Conservation (phyloP, 2,113 vertebrate species). For the Tenrec ecaudatus region DNA sequence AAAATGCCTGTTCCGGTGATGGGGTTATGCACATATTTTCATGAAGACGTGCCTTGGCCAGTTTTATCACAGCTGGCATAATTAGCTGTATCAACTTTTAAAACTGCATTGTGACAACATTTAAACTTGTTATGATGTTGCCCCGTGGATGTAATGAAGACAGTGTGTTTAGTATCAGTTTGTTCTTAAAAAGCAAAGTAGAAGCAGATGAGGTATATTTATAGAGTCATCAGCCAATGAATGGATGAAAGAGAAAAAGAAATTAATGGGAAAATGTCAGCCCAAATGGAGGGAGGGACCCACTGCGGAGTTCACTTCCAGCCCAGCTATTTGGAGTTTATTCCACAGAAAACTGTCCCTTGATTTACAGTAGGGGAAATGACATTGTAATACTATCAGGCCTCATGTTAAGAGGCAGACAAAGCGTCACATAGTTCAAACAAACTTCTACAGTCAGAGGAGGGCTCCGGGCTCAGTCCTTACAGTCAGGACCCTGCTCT, state of each 20-base stretch:
- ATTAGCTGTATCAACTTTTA: conserved; percentile 85
- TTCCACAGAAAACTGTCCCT: conserved; percentile 81
- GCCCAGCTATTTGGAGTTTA: conserved; percentile 86
- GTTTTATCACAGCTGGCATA: conserved; percentile 74
- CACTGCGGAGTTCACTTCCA: conserved; percentile 84
- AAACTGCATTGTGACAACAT: conserved; percentile 84
- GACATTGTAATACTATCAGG: conserved; percentile 77
- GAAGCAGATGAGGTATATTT: conserved; percentile 90
- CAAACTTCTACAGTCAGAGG: conserved; percentile 68
- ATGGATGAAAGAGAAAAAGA: conserved; percentile 87
- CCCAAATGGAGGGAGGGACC: conserved; percentile 83
- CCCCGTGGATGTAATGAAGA: conserved; percentile 87
- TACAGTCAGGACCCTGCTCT: conserved; percentile 47
- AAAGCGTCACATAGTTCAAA: conserved; percentile 69
- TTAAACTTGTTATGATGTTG: conserved; percentile 84
- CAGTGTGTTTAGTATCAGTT: conserved; percentile 86
- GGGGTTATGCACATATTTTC: conserved; percentile 76
- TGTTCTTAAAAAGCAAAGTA: conserved; percentile 89
- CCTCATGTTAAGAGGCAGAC: conserved; percentile 80
- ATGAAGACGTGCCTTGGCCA: conserved; percentile 63
- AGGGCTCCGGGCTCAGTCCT: conserved; percentile 19
- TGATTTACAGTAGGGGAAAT: conserved; percentile 80
- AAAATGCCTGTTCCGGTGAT: conserved; percentile 75
- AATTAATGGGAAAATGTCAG: conserved; percentile 88
- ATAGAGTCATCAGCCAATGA: conserved; percentile 88